Base-by-base conservation (phyloP, 53 echinoderm and acorn worm species). In the Pentamera pediparva region DNA sequence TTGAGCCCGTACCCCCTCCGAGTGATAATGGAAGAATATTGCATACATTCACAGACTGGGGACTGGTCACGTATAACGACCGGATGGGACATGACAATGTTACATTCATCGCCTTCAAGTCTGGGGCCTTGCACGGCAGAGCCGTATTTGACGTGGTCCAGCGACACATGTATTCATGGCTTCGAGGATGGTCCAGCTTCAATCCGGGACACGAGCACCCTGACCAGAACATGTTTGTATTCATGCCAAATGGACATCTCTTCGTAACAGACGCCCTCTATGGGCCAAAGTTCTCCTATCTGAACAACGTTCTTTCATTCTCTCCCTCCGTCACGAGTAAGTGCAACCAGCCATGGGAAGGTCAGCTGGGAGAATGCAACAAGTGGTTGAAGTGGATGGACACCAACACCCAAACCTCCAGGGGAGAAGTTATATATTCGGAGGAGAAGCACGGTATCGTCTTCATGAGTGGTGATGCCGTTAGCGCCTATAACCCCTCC, bases 121-220 rank as follows among this genome's bases (percentile, higher is more conserved):
- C 86, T 3, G 91, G 96, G 37, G 67, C 88, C 35, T 39, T 96
- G 65, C 91, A 91, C 34, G 96, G 96, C 4, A 70, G 78, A 35
- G 96, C 83, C 9, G 71, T 96, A 19, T 92, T 88, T 62, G 96
- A 96, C 56, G 39, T 96, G 0, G 91, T 96, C 38, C 80, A 96
- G 39, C 78, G 91, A 7, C 33, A 79, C 25, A 88, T 90, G 96
- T 96, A 91, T 59, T 77, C 98, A 10, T 96, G 96, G 96, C 75
- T 96, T 47, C 79, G 65, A 20, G 82, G 86, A 43, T 96, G 96
- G 96, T 69, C 31, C 60, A 96, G 91, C 63, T 96, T 96, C 35
- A 96, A 96, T 59, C 96, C 96, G 28, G 96, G 96, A 2, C 96
- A 96, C 59, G 96, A 96, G 63, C 98, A 98, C 48, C 98, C 98